These are phyloP conservation scores for Callithrix jacchus DNA, from an alignment of 2,113 vertebrate genomes.

Conservation along the genomic window DNA sequence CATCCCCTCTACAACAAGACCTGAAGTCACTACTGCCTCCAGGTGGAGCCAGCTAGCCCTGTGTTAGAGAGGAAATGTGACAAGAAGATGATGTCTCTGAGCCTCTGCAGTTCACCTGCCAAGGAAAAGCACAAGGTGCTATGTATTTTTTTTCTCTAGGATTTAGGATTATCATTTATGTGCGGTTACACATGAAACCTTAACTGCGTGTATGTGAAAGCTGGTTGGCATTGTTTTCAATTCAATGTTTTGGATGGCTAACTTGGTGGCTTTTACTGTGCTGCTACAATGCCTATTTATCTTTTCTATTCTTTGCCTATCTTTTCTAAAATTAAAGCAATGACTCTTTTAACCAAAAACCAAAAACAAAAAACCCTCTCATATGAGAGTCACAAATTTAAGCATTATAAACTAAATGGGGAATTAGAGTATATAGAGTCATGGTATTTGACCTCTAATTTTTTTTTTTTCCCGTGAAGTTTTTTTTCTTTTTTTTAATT, in stretches of 20 bases:
- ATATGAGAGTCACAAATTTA: not conserved
- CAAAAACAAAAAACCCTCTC: no score
- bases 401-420: not conserved
- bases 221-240: not conserved
- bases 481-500: no score
- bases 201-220: not conserved
- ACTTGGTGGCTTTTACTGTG: not conserved
- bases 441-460: not conserved
- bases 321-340: slow-evolving; percentile 54
- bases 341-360: not conserved
- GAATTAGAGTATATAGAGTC: not conserved
- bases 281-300: not conserved
- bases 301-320: not conserved
- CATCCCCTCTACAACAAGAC: not conserved
- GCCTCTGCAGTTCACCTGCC: not conserved
- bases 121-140: slow-evolving; percentile 26
- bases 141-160: not conserved
- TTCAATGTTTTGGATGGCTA: not conserved
- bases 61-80: not conserved
- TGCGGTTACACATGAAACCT: not conserved
- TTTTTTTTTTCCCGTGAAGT: no score
- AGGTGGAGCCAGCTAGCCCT: not conserved
- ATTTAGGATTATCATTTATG: not conserved
- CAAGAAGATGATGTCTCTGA: not conserved
- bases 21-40: not conserved